Evolutionary conservation across 2,888 invertebrate genomes (phyloP).

Genomic region (Leptinotarsa rubiginosa): DNA sequence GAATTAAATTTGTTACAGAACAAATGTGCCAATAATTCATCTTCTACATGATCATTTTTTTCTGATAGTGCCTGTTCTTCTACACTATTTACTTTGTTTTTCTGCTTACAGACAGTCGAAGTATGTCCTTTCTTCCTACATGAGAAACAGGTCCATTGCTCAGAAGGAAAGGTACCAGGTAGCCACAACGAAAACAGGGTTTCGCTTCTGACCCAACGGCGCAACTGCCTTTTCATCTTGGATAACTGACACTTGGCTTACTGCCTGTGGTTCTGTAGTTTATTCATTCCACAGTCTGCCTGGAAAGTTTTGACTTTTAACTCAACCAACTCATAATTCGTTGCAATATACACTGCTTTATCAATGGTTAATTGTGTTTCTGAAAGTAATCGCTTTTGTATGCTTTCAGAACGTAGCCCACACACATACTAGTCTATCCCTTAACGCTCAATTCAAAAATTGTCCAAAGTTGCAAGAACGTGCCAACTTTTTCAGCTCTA

Average conservation of each 20-base stretch:
- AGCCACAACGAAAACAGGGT: conserved; percentile 19
- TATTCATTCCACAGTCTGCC: background rate
- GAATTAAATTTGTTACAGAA: conserved; percentile 12
- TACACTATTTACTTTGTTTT: conserved; percentile 4
- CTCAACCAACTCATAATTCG: background rate
- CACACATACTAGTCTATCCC: conserved; percentile 29
- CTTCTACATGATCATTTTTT: background rate
- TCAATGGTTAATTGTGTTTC: conserved; percentile 26
- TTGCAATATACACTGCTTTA: background rate
- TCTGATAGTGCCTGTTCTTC: background rate
- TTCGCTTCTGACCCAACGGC: background rate
- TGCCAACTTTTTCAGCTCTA: conserved; percentile 8
- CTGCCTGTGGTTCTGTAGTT: conserved; percentile 9
- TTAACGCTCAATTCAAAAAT: conserved; percentile 25
- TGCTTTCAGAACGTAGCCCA: conserved; percentile 38
- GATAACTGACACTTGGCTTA: conserved; percentile 30
- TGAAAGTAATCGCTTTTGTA: conserved; percentile 43
- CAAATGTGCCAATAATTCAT: conserved; percentile 14
- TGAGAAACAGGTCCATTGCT: conserved; percentile 14
- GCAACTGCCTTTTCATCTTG: background rate
- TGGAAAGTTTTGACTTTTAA: conserved; percentile 10
- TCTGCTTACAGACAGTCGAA: conserved; percentile 16
- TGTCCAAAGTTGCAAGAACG: conserved; percentile 23
- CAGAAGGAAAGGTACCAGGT: conserved; percentile 15
- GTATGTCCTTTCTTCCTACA: conserved; percentile 16